Evolutionary conservation across 2,888 invertebrate species (phyloP).

Genomic region (Kuschelorhynchus macadamiae): DNA sequence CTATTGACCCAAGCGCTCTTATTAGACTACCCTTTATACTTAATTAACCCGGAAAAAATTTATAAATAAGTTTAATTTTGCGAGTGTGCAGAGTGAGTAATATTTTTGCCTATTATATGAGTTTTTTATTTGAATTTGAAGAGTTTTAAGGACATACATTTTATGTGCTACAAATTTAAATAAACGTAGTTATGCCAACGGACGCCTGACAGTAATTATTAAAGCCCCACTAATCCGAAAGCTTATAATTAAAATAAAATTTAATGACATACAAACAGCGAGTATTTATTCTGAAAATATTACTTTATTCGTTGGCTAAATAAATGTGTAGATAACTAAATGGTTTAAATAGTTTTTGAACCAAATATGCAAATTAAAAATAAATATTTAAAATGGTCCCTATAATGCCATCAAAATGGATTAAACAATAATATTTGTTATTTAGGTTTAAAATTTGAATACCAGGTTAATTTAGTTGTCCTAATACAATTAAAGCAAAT

Average conservation of each 20-base stretch:
- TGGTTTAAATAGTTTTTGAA: slow-evolving; percentile 28
- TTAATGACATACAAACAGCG: slow-evolving; percentile 22
- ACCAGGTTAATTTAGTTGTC: background rate
- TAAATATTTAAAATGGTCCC: slow-evolving; percentile 20
- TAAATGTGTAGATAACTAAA: slow-evolving; percentile 22
- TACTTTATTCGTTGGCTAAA: slow-evolving; percentile 8
- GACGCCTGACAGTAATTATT: no score
- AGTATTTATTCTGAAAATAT: slow-evolving; percentile 42
- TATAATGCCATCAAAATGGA: slow-evolving; percentile 10
- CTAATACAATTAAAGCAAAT: no score
- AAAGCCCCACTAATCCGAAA: background rate
- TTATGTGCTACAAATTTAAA: no score
- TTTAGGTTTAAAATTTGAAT: background rate
- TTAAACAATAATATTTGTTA: slow-evolving; percentile 25
- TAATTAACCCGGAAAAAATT: no score
- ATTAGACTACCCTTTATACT: no score
- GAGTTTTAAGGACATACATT: no score
- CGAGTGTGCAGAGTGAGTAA: no score
- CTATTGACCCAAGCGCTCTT: no score
- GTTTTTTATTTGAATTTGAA: no score
- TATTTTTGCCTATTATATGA: no score
- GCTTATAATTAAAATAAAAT: slow-evolving; percentile 25
- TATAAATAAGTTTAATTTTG: no score
- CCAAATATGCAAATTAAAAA: slow-evolving; percentile 29
- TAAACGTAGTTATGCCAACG: no score